Evolutionary conservation across 1,140 invertebrate genomes (phyloP).

Genomic region (Ptiloglossa arizonensis): DNA sequence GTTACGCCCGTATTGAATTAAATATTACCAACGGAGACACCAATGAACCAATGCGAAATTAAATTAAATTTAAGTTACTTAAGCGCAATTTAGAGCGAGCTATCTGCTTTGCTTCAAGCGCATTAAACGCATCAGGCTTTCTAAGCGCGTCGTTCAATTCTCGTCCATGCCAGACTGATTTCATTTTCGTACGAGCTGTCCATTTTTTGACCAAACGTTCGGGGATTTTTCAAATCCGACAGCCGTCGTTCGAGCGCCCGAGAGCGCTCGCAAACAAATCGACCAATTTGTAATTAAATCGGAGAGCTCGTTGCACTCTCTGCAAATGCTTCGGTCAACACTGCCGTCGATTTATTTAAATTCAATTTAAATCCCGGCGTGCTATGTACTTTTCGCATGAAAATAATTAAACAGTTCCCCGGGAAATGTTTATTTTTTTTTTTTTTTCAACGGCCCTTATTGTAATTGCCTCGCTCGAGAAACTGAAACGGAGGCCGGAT

Average conservation of each 20-base stretch:
- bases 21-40: conserved; percentile 45
- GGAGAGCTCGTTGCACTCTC: conserved; percentile 27
- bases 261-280: conserved; percentile 43
- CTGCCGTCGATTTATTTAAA: conserved; percentile 37
- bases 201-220: conserved; percentile 24
- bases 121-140: conserved; percentile 37
- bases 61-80: conserved; percentile 53
- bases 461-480: neutral
- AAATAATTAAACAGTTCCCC: conserved; percentile 33
- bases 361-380: conserved; percentile 30
- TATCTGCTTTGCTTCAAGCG: conserved; percentile 47
- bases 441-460: too few species aligned
- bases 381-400: conserved; percentile 7
- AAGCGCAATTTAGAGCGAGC: conserved; percentile 48
- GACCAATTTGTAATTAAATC: conserved; percentile 43
- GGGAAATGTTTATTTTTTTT: neutral
- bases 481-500: neutral
- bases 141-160: conserved; percentile 42
- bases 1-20: conserved; percentile 49
- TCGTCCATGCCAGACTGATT: conserved; percentile 19
- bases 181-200: neutral
- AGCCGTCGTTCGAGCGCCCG: neutral
- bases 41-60: conserved; percentile 50
- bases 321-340: conserved; percentile 26
- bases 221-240: conserved; percentile 17